Evolutionary conservation across 2,113 vertebrate genomes (phyloP).

Genomic region (Clarias batrachus): DNA sequence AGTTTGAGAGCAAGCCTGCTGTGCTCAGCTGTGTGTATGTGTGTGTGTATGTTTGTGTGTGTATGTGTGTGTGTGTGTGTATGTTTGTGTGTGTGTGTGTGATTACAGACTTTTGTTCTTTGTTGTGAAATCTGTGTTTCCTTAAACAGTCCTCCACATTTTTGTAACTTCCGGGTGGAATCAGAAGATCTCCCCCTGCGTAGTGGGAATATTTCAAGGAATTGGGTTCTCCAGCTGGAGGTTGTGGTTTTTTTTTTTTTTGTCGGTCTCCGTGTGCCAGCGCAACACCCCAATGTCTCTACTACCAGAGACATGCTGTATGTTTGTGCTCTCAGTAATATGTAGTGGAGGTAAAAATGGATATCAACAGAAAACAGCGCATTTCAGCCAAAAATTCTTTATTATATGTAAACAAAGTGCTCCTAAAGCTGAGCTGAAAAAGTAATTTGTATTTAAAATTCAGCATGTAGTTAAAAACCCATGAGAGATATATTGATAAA

Average conservation of each 20-base stretch:
- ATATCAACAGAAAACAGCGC: background rate
- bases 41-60: constrained; percentile 41
- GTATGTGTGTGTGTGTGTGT: constrained; percentile 11
- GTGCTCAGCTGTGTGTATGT: constrained; percentile 49
- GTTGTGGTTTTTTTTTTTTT: constrained; percentile 26
- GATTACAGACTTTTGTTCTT: constrained; percentile 38
- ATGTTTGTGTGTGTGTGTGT: constrained; percentile 53
- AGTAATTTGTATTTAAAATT: background rate
- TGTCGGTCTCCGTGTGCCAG: constrained; percentile 51
- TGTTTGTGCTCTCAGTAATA: background rate
- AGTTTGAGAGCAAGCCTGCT: constrained; percentile 55
- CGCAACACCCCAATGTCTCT: constrained; percentile 13
- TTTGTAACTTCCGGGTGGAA: constrained; percentile 32
- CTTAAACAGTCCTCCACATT: constrained; percentile 33
- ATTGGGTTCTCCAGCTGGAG: constrained; percentile 41
- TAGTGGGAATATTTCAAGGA: background rate
- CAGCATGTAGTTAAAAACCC: background rate
- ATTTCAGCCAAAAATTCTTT: constrained; percentile 5
- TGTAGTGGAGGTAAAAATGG: background rate
- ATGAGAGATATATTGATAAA: background rate
- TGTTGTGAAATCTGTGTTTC: constrained; percentile 54
- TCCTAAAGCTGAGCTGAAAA: background rate
- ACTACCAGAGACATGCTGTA: constrained; percentile 34
- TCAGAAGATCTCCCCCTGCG: background rate
- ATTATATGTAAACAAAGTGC: background rate